Evolutionary conservation across 2,888 invertebrate species (phyloP).

Genomic region (Synergus gifuensis): DNA sequence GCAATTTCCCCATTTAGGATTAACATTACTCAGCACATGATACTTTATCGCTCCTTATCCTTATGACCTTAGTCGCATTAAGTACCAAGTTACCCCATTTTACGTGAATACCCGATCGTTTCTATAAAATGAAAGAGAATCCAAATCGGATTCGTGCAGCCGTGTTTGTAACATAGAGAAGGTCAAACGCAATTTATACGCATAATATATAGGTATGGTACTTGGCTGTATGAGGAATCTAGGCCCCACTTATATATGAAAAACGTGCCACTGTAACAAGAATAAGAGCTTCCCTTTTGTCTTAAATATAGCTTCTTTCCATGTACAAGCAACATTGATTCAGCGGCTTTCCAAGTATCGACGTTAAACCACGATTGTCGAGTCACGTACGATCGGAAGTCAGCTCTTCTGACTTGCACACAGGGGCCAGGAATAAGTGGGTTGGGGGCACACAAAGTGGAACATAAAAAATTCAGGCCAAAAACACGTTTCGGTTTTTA

Average conservation of each 20-base stretch:
- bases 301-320: constrained; percentile 56
- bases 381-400: constrained; percentile 59
- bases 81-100: constrained; percentile 31
- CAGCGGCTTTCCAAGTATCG: constrained; percentile 58
- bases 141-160: constrained; percentile 7
- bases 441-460: constrained; percentile 9
- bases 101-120: constrained; percentile 16
- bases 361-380: constrained; percentile 54
- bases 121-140: neutral
- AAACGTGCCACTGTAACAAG: constrained; percentile 54
- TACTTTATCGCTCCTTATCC: constrained; percentile 35
- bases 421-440: constrained; percentile 3
- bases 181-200: constrained; percentile 46
- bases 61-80: constrained; percentile 5
- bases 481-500: neutral
- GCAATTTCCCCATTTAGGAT: constrained; percentile 25
- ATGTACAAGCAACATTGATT: constrained; percentile 54
- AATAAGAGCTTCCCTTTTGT: constrained; percentile 56
- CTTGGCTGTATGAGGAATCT: neutral
- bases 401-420: constrained; percentile 19
- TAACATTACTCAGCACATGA: constrained; percentile 30
- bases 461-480: neutral
- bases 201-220: neutral
- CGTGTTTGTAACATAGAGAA: constrained; percentile 42
- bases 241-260: constrained; percentile 3